Evolutionary conservation across 2,888 invertebrate genomes (phyloP).

Genomic region (Macropis europaea): DNA sequence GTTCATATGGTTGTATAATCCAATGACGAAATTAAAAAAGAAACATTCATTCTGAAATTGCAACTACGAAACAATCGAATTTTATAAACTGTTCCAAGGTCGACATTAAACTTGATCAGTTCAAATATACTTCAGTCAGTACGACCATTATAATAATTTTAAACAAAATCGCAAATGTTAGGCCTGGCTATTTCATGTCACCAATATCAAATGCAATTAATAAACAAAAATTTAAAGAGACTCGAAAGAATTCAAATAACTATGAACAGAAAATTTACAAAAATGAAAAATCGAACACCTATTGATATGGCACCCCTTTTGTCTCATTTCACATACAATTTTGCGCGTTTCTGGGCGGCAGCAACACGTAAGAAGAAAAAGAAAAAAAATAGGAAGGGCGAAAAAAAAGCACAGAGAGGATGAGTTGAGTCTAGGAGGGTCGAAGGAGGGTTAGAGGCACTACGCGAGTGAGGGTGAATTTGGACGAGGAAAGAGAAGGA

Average conservation of each 20-base stretch:
- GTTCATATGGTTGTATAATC: no score
- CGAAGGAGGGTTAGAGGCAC: constrained; percentile 55
- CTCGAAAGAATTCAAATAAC: neutral
- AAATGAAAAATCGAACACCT: neutral
- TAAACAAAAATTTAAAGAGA: no score
- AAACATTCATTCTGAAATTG: no score
- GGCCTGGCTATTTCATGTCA: no score
- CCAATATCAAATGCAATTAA: no score
- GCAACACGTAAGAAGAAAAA: constrained; percentile 36
- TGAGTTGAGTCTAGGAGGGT: constrained; percentile 43
- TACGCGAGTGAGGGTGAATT: constrained; percentile 63
- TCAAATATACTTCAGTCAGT: no score
- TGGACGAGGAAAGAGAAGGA: constrained; percentile 62
- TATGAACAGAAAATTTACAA: neutral
- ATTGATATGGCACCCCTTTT: neutral
- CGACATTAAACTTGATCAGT: no score
- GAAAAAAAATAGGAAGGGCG: constrained; percentile 8
- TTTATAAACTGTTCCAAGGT: no score
- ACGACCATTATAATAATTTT: no score
- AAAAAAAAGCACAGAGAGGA: constrained; percentile 38
- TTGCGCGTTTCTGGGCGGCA: constrained; percentile 8
- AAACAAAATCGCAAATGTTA: no score
- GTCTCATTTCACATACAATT: constrained; percentile 3
- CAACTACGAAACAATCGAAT: no score
- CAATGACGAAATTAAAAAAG: no score